phyloP scores from a whole-genome alignment of 1,140 invertebrate genomes.

The Lepidurus packardi region DNA sequence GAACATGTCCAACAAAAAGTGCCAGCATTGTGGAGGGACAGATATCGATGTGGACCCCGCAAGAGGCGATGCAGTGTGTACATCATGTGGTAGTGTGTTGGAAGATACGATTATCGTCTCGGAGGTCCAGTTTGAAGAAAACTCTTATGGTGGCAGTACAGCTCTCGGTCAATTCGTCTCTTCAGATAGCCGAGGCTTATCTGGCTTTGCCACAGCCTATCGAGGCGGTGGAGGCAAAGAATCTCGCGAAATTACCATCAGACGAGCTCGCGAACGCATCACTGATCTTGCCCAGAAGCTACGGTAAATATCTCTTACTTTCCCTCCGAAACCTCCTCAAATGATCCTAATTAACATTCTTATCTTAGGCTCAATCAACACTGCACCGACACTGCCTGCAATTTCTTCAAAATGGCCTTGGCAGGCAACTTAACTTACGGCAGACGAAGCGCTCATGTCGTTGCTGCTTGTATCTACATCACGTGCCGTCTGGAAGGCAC shows the following conservation, averaged over 20 bases:
- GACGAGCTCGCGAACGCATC: conserved; percentile 78
- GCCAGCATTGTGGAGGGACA: conserved; percentile 87
- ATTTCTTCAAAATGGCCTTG: conserved; percentile 97
- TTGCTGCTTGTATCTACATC: conserved; percentile 96
- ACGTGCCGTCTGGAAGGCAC: conserved; percentile 91
- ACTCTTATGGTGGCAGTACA: conserved; percentile 75
- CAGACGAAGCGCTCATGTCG: conserved; percentile 80
- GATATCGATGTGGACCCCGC: conserved; percentile 88
- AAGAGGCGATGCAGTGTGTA: conserved; percentile 92
- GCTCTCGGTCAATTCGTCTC: conserved; percentile 90
- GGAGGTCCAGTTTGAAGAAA: conserved; percentile 93
- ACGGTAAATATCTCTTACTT: conserved; percentile 43
- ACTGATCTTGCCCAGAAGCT: conserved; percentile 69
- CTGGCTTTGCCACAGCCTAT: conserved; percentile 30
- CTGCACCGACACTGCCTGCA: conserved; percentile 85
- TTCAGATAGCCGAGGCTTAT: conserved; percentile 66
- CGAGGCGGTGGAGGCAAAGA: conserved; percentile 56
- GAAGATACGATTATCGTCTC: conserved; percentile 95
- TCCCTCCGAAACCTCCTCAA: not conserved
- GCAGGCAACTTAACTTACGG: conserved; percentile 80
- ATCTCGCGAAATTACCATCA: conserved; percentile 80
- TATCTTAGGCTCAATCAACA: conserved; percentile 69
- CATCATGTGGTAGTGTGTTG: conserved; percentile 87
- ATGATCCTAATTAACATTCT: conserved; percentile 32
- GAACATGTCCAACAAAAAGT: conserved; percentile 46